Conservation (phyloP, 2,888 invertebrate species). For the Parasteatoda lunata region DNA sequence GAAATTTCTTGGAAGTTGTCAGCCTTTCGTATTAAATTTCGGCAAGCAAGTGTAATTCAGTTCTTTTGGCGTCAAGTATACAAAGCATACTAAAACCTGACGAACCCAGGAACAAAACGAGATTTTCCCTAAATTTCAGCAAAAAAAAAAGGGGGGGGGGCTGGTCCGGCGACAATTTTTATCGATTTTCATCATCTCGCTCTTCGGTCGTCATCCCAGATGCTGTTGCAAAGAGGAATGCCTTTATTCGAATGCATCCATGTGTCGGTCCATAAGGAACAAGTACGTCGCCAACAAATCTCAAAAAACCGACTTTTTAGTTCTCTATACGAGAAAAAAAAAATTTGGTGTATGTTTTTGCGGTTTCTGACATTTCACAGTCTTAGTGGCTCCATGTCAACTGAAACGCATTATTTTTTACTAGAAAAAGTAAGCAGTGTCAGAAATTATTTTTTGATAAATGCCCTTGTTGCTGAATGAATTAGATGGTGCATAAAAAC, state of each 20-base stretch:
- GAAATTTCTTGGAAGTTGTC: not conserved
- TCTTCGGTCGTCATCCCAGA: slow-evolving; percentile 25
- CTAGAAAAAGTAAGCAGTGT: too few relatives aligned
- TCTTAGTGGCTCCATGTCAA: not conserved
- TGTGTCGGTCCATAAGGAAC: slow-evolving; percentile 47
- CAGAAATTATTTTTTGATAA: too few relatives aligned
- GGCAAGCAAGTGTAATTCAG: not conserved
- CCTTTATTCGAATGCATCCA: slow-evolving; percentile 61
- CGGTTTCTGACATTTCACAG: not conserved
- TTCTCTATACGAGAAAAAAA: not conserved
- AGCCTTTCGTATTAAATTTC: not conserved
- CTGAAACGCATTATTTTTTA: too few relatives aligned
- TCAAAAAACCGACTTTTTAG: slow-evolving; percentile 21
- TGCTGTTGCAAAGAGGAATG: slow-evolving; percentile 20
- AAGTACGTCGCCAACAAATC: slow-evolving; percentile 38
- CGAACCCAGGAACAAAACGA: not conserved
- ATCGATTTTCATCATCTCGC: slow-evolving; percentile 60
- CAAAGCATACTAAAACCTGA: not conserved
- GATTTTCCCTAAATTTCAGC: not conserved
- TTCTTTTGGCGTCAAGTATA: not conserved
- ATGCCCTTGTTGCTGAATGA: too few relatives aligned
- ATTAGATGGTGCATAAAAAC: too few relatives aligned
- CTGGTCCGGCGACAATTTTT: slow-evolving; percentile 57
- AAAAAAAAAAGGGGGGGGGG: not conserved
- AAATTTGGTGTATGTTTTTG: not conserved